phyloP scores from a whole-genome alignment of 2,888 invertebrate genomes.

The Podotricha telesiphe region DNA sequence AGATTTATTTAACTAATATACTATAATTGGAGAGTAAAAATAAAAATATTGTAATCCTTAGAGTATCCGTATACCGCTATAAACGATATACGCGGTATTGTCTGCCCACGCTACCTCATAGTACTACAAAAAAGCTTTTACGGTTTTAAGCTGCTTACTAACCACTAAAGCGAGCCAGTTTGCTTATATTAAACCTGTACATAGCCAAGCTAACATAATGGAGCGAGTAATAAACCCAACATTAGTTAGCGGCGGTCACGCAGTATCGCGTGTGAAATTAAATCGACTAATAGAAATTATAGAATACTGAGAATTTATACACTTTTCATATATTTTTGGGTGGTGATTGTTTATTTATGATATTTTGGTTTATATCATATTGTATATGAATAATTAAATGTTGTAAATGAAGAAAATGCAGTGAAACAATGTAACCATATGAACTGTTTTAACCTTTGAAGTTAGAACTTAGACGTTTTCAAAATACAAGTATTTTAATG shows the following conservation, averaged over 20 bases:
- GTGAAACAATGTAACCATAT: too few relatives aligned
- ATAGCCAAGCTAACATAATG: constrained; percentile 30
- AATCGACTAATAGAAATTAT: constrained; percentile 33
- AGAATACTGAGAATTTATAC: constrained; percentile 34
- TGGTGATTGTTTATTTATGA: neutral
- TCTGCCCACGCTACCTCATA: constrained; percentile 10
- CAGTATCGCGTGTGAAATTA: constrained; percentile 37
- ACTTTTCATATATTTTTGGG: constrained; percentile 5
- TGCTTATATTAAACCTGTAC: constrained; percentile 34
- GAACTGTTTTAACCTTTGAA: too few relatives aligned
- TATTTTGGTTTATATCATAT: neutral
- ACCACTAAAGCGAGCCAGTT: constrained; percentile 33
- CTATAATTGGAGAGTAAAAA: neutral
- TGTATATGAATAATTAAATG: too few relatives aligned
- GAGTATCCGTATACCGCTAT: neutral
- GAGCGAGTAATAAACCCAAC: constrained; percentile 32
- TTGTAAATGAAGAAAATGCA: too few relatives aligned
- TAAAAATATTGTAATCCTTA: neutral
- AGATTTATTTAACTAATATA: too few relatives aligned
- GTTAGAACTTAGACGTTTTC: too few relatives aligned
- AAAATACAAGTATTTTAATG: too few relatives aligned
- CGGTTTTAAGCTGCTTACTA: constrained; percentile 37
- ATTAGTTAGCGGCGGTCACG: constrained; percentile 39
- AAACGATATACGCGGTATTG: neutral
- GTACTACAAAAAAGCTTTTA: constrained; percentile 26